phyloP scores from a whole-genome alignment of 23 tunicate genomes.

The Halocynthia aurantium region DNA sequence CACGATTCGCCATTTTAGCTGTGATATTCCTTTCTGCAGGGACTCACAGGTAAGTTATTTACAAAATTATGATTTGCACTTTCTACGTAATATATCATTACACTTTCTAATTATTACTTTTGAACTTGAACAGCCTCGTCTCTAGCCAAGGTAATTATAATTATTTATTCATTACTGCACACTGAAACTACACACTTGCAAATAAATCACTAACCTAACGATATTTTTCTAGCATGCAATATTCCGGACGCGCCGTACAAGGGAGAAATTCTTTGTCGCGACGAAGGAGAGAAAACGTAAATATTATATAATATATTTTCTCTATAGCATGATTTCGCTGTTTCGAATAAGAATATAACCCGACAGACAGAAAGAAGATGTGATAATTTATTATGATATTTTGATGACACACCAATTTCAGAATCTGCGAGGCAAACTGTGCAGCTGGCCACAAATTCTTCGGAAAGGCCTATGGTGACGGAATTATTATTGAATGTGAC shows the following conservation, averaged over 20 bases:
- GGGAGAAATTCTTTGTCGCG: not conserved
- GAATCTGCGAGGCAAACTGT: slow-evolving; percentile 6
- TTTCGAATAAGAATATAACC: not conserved
- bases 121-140: not conserved
- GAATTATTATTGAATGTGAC: not conserved
- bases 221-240: slow-evolving; percentile 3
- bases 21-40: not conserved
- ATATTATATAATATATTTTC: not conserved
- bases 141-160: not conserved
- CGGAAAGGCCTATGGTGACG: not conserved
- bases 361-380: not conserved
- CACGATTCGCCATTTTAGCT: slow-evolving; percentile 3
- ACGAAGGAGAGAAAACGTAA: slow-evolving; percentile 5
- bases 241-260: slow-evolving; percentile 2
- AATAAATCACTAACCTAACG: not conserved
- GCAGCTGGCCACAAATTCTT: not conserved
- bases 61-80: not conserved
- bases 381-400: not conserved
- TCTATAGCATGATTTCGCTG: not conserved
- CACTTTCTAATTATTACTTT: not conserved
- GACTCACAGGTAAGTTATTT: not conserved
- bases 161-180: not conserved
- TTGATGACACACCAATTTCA: not conserved
- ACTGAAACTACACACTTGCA: not conserved
- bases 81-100: not conserved